These are phyloP conservation scores for Alectura lathami DNA, from an alignment of 2,113 vertebrate species.

Conservation along the genomic window DNA sequence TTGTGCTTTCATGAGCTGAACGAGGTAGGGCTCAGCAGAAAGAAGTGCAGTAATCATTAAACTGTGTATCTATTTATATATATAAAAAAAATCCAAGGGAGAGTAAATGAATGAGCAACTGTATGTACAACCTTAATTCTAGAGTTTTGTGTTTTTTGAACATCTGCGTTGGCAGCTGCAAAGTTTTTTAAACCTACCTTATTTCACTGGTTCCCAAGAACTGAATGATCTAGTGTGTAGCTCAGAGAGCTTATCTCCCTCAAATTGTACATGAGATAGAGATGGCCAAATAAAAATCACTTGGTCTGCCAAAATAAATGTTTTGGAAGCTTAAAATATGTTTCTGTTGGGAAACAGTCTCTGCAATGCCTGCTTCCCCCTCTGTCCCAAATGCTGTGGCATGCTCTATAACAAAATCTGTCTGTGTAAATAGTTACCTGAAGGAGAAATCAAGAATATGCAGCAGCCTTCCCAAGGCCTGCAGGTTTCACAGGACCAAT, in stretches of 20 bases:
- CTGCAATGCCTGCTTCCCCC: neutral
- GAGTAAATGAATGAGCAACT: neutral
- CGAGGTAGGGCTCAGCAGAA: neutral
- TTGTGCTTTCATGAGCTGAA: neutral
- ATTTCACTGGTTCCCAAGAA: neutral
- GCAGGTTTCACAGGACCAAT: neutral
- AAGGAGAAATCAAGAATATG: neutral
- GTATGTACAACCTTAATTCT: neutral
- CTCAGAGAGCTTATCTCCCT: neutral
- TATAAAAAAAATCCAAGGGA: neutral
- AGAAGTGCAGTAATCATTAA: neutral
- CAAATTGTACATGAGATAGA: neutral
- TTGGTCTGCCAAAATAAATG: neutral
- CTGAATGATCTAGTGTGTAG: neutral
- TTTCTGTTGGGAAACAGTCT: neutral
- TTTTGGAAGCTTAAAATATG: neutral
- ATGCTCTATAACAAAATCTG: neutral
- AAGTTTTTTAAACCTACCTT: neutral
- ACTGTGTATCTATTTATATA: no score
- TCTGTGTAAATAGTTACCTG: slow-evolving; percentile 11
- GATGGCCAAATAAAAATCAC: neutral
- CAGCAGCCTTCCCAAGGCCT: neutral
- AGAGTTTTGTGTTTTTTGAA: neutral
- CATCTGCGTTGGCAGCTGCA: neutral
- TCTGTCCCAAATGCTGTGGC: neutral